Base-by-base conservation (phyloP, 2,888 invertebrate species). In the Brassicogethes aeneus region DNA sequence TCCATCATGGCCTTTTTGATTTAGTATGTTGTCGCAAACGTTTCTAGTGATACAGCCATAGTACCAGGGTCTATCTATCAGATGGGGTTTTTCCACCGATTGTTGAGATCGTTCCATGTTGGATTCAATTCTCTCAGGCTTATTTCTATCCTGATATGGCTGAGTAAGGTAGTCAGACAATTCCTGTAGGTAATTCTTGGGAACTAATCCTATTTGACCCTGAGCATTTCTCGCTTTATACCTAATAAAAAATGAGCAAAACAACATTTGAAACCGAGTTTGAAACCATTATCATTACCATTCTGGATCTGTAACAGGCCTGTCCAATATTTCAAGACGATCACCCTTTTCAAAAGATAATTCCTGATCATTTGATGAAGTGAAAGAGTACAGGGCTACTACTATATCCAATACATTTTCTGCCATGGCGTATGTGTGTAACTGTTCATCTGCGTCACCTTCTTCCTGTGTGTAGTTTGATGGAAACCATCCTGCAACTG, bases 401-500 rank as follows among this genome's bases (percentile, higher is more conserved):
- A 95, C 94, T 62, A 93, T 91, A 64, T 96, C 95, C 39, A 94
- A 75, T n/a, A 92, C 91, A 62, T 89, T 91, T 65, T 91, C 91
- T 2, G 91, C 91, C 88, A 91, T 90, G 40, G 91, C 91, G 61
- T 92, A 92, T 13, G 91, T 92, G 62, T 92, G 91, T 31, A 90
- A 78, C 31, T 88, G 85, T 57, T 89, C 89, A 57, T 91, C 90
- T 17, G 79, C 77, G 64, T 88, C 88, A 53, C 86, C 85, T 63
- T 88, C 88, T 68, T 90, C 90, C 61, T 89, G 89, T 47, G 96
- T 96, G 70, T 99, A 99, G 72, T 99, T 99, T 38, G 95, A 95
- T 7, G 99, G 99, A 67, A 97, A 99, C 99, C 99, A 94, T 14
- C 88, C 87, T 15, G 78, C 75, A 37, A 73, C 70, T 40, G 75